Conservation (phyloP, 2,888 invertebrate species). For the Sarcophaga variegata region DNA sequence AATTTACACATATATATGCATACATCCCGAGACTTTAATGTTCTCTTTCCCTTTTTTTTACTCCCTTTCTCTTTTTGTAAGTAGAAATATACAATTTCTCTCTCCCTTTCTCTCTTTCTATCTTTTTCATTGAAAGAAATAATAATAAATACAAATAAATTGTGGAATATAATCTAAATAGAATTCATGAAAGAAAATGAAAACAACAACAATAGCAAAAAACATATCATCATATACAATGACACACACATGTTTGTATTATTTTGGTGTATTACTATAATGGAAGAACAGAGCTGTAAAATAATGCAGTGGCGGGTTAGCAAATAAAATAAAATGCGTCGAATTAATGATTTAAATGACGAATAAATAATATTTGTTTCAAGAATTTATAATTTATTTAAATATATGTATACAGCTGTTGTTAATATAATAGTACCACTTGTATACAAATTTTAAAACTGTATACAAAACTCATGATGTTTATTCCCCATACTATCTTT, state of each 20-base stretch:
- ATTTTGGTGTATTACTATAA: neutral
- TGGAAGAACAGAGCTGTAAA: conserved; percentile 2
- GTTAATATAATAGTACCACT: too few species aligned
- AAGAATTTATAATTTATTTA: too few species aligned
- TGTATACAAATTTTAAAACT: too few species aligned
- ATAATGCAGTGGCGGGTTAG: neutral
- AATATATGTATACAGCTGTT: too few species aligned
- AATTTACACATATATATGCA: neutral
- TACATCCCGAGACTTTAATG: neutral
- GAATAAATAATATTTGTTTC: too few species aligned
- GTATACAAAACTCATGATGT: too few species aligned
- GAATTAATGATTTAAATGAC: too few species aligned
- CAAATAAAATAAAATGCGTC: too few species aligned
- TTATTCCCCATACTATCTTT: too few species aligned
- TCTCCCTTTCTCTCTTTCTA: neutral
- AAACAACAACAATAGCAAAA: neutral
- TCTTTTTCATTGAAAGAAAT: neutral
- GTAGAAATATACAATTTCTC: too few species aligned
- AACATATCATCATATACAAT: conserved; percentile 26
- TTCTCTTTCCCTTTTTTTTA: neutral
- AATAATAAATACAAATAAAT: conserved; percentile 27
- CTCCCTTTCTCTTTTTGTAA: neutral
- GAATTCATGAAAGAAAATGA: neutral
- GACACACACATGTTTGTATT: neutral
- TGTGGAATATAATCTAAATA: conserved; percentile 11